Base-by-base conservation (phyloP, 2,888 invertebrate genomes). In the Perithous albicinctus region DNA sequence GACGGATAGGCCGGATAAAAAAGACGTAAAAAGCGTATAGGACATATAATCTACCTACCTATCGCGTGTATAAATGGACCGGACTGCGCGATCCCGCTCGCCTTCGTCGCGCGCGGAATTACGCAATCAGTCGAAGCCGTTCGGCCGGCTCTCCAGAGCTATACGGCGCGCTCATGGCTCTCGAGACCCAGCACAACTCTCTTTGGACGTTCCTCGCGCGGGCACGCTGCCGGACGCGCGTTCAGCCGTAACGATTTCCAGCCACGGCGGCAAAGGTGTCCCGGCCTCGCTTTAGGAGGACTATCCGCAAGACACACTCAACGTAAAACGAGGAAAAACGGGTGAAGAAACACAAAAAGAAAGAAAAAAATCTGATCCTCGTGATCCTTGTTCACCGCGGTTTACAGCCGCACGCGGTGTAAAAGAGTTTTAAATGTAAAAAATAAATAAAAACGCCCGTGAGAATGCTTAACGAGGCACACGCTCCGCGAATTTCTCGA, bases 111-210 rank as follows among this genome's bases (percentile, higher is more conserved):
- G 86, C 86, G 87, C 88, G 87, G 86, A 89, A 90, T 92, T 92
- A 90, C 91, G 91, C 90, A 92, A 92, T 89, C 88, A 89, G 88
- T 89, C 72, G 87, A 91, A 91, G 91, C 90, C 88, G 91, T 90
- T 91, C 88, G 89, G 88, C 89, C 85, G 87, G 87, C 89, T 90
- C 82, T 85, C 84, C 86, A 82, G 35, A 67, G 59, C 63, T 32
- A 46, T 54, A 29, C 56, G n/a, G 12, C 56, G 56, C n/a, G 63
- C 79, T 74, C 69, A 56, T 72, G 66, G 61, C 41, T 61, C 61
- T 59, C 61, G 80, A 80, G 80, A 66, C n/a, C n/a, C n/a, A n/a
- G n/a, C n/a, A 56, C 75, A 76, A 82, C 61, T 82, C 82, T 70
- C 75, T 70, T 80, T 82, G 78, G 80, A 80, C 82, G 77, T 83